Evolutionary conservation across 2,888 invertebrate species (phyloP), one percentile per base, ranked within the genome.

Genomic region (Archaeoteleia sp.): DNA sequence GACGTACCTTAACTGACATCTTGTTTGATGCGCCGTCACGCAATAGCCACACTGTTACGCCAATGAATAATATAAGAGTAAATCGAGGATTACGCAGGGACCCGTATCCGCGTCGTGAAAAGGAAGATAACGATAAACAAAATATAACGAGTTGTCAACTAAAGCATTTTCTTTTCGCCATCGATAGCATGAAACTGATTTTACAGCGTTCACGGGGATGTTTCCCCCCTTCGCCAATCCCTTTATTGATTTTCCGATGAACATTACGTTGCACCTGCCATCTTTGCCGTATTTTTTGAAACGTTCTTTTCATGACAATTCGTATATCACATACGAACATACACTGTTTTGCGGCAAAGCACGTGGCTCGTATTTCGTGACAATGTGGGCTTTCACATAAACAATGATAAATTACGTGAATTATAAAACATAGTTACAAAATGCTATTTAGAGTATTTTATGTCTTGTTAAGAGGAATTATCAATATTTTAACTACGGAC

Each of bases 1-100:
- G 20, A 75, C 82, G 78, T 78, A 83, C 83, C 82, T 82, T 84
- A 72, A 83, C 83, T 82, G 84, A 82, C 83, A 84, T 84, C 73
- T 81, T 82, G 77, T 51, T 67, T 61, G 66, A 48, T 40, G 51
- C 70, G 70, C 69, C 67, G 65, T 71, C 72, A 71, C 74, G 71
- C 70, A 75, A 72, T 67, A 72, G 65, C 69, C 72, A 72, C 76
- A 51, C 72, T 55, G 65, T 71, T 73, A 73, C 70, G 43, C 49
- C 13, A 9, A 35, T 42, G 43, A 17, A 12, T 12, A 20, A 29
- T 40, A 9, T 23, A 23, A 8, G 17, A 51, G 54, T 37, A 29
- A 45, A 12, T 13, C 30, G 35, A 20, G 35, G 10, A 9, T 49
- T 13, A 9, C 13, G 10, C 13, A 29, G n/a, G 17, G 9, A 7